A percentile compares a stretch with the other conserved stretches of the same genome.
phyloP scores from a whole-genome alignment of 2,888 invertebrate species.

The Lithophane ornitopus region DNA sequence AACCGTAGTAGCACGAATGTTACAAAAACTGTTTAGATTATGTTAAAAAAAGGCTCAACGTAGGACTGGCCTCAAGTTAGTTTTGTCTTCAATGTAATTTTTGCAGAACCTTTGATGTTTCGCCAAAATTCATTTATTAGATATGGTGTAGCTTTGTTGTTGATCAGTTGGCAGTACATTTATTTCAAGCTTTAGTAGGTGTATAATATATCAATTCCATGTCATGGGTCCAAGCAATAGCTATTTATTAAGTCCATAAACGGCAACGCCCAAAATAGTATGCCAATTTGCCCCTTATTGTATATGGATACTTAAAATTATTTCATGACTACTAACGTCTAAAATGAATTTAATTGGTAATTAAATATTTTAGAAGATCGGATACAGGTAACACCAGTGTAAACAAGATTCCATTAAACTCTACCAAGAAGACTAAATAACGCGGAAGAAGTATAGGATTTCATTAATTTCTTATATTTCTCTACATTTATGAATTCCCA shows the following conservation, averaged over 20 bases:
- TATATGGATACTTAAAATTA: neutral
- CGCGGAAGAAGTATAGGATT: neutral
- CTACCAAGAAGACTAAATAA: neutral
- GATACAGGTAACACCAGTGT: neutral
- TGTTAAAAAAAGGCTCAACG: neutral
- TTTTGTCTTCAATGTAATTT: neutral
- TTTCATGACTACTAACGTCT: neutral
- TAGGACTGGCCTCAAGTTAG: neutral
- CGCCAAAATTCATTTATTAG: neutral
- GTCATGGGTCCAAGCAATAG: neutral
- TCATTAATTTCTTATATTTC: neutral
- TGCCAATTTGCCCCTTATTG: neutral
- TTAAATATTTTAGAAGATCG: neutral
- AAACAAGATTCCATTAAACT: neutral
- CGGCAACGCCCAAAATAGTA: neutral
- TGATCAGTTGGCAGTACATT: neutral
- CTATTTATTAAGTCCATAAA: neutral
- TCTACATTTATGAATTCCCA: neutral
- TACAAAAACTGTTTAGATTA: slow-evolving; percentile 30
- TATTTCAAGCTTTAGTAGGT: neutral
- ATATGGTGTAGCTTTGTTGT: neutral
- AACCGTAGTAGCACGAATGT: slow-evolving; percentile 48
- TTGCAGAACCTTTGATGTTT: neutral
- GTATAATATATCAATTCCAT: neutral
- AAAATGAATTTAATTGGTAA: neutral